Conservation (phyloP, 2,888 invertebrate genomes). For the Eustalomyia histrio region DNA sequence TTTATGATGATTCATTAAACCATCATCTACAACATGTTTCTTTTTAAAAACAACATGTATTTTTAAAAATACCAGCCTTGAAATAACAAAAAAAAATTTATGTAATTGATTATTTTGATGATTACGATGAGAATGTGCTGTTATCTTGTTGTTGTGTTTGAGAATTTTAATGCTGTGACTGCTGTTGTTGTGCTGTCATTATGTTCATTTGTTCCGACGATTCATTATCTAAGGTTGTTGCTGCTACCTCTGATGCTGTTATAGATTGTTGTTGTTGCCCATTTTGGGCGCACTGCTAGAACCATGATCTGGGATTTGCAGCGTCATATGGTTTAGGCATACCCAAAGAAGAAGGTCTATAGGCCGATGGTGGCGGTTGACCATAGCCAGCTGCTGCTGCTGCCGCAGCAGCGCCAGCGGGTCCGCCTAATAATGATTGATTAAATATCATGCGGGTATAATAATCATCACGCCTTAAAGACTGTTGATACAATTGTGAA, state of each 20-base stretch:
- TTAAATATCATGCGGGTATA: slow-evolving; percentile 83
- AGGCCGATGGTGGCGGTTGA: slow-evolving; percentile 85
- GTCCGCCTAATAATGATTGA: slow-evolving; percentile 77
- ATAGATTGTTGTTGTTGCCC: slow-evolving; percentile 56
- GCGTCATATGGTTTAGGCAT: slow-evolving; percentile 88
- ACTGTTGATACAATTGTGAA: slow-evolving; percentile 87
- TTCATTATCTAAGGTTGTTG: slow-evolving; percentile 44
- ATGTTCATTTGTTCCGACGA: slow-evolving; percentile 70
- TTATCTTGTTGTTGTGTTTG: slow-evolving; percentile 40
- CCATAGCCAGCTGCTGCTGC: slow-evolving; percentile 83
- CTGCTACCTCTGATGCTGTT: slow-evolving; percentile 41
- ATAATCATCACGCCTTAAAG: slow-evolving; percentile 84
- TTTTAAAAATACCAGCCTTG: slow-evolving; percentile 51
- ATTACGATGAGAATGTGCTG: slow-evolving; percentile 42
- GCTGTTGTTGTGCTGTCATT: slow-evolving; percentile 52
- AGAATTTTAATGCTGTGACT: slow-evolving; percentile 10
- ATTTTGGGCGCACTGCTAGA: slow-evolving; percentile 80
- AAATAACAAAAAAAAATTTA: slow-evolving; percentile 49
- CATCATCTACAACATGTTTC: background rate
- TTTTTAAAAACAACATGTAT: background rate
- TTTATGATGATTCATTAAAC: too few relatives aligned
- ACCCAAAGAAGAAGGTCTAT: slow-evolving; percentile 81
- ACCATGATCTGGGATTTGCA: slow-evolving; percentile 86
- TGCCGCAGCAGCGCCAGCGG: slow-evolving; percentile 83
- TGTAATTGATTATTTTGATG: slow-evolving; percentile 54